A percentile compares a stretch with the other conserved stretches of the same genome.
Conservation (phyloP, 2,888 invertebrate species). For the Eupithecia exiguata region DNA sequence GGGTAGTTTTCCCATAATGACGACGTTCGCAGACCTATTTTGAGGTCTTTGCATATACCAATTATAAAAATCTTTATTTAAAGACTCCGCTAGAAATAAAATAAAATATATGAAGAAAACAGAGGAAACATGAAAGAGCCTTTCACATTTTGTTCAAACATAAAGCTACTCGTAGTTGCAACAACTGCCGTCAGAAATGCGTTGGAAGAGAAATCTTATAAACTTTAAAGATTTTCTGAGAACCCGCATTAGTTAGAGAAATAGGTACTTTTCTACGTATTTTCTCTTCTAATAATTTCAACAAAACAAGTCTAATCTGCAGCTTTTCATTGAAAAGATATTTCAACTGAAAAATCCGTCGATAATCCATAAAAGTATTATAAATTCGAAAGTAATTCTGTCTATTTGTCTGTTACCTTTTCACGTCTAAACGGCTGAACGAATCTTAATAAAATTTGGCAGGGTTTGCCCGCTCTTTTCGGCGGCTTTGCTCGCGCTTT, state of each 20-base stretch:
- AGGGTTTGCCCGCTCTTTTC: too few relatives aligned
- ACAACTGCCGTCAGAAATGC: not conserved
- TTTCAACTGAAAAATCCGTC: too few relatives aligned
- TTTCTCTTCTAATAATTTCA: not conserved
- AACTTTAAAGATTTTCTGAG: not conserved
- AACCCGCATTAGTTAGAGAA: not conserved
- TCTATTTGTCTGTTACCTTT: too few relatives aligned
- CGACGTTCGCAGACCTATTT: too few relatives aligned
- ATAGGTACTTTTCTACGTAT: not conserved
- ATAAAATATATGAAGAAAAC: not conserved
- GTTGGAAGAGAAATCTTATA: not conserved
- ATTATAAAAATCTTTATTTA: too few relatives aligned
- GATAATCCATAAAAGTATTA: too few relatives aligned
- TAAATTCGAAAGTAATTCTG: too few relatives aligned
- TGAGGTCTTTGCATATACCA: too few relatives aligned
- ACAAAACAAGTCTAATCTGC: not conserved
- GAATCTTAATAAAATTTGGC: too few relatives aligned
- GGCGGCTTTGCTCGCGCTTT: too few relatives aligned
- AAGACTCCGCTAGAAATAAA: not conserved
- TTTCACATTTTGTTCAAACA: not conserved
- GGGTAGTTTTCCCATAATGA: too few relatives aligned
- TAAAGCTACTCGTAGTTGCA: not conserved
- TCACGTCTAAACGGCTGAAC: too few relatives aligned
- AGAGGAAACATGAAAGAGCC: not conserved
- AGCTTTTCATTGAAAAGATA: not conserved